Evolutionary conservation across 2,888 invertebrate genomes (phyloP).

Genomic region (Coenonympha glycerion): DNA sequence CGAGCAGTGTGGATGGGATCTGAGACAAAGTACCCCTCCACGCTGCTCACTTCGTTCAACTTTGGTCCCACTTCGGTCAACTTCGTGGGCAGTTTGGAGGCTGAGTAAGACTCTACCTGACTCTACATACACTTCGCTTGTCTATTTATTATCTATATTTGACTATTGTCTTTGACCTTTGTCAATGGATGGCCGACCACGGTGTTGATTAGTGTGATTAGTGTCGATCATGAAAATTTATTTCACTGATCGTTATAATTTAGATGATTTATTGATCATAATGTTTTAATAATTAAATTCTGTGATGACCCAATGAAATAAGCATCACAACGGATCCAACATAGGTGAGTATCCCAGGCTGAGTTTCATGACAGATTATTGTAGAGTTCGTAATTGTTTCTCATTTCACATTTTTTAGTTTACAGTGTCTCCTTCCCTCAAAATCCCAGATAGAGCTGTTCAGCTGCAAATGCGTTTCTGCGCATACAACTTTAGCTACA

Average conservation of each 20-base stretch:
- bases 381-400: conserved; percentile 56
- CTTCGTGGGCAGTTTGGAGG: too few relatives aligned
- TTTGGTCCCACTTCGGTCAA: too few relatives aligned
- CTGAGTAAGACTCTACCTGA: too few relatives aligned
- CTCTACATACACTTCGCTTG: too few relatives aligned
- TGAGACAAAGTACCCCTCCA: too few relatives aligned
- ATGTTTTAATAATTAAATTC: conserved; percentile 39
- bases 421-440: conserved; percentile 51
- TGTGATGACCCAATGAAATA: conserved; percentile 24
- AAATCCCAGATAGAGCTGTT: conserved; percentile 49
- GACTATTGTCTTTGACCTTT: too few relatives aligned
- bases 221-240: conserved; percentile 41
- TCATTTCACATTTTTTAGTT: conserved; percentile 59
- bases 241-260: conserved; percentile 51
- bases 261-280: too few relatives aligned
- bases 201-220: conserved; percentile 42
- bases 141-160: too few relatives aligned
- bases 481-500: conserved; percentile 43
- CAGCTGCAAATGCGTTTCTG: conserved; percentile 50
- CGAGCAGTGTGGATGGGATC: too few relatives aligned
- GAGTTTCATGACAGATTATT: conserved; percentile 39
- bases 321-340: conserved; percentile 16
- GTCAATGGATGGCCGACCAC: conserved; percentile 42
- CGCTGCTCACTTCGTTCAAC: too few relatives aligned
- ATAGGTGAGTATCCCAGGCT: conserved; percentile 20